Base-by-base conservation (phyloP, 2,113 vertebrate species). In the zebrafish (Danio rerio) region DNA sequence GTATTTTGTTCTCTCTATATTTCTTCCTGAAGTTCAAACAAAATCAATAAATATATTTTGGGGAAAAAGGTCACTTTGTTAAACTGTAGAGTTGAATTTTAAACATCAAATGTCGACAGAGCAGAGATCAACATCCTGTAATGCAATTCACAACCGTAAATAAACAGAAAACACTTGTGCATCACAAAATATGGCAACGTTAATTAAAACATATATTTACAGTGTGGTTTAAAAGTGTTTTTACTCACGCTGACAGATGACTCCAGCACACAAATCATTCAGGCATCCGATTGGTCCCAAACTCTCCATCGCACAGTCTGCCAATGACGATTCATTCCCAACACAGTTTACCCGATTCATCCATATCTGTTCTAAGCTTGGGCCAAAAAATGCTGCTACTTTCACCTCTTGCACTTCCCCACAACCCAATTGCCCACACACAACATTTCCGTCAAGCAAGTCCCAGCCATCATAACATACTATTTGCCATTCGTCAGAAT, bases 351-450 rank as follows among this genome's bases (percentile, higher is more conserved):
- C 6, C 15, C 18, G 6, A 58, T 2, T 11, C 31, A 56, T 4
- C 31, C 52, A 74, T n/a, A 42, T 8, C 40, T 7, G 7, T 43
- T 1, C 62, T 43, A 15, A 42, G 40, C 7, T 65, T 10, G 0
- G 1, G 31, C 62, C 62, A 43, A 16, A 65, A 65, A 16, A 43
- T 8, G 12, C 40, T 0, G 7, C 49, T 21, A 9, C 4, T 4
- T 9, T 50, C 3, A 13, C 6, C 69, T 53, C 15, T 56, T 11
- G 11, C 10, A 8, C 52, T 1, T 4, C 16, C 6, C 52, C 31
- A 56, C 71, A 73, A 5, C 52, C 71, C 31, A 73, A 9, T 73
- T 56, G 50, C n/a, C 21, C n/a, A 42, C 71, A 73, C 21, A 73
- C 52, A 4, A 73, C 71, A 40, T 6, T 42, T 9, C 50, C 15